Evolutionary conservation across 2,888 invertebrate genomes (phyloP).

Genomic region (Agrotis puta): DNA sequence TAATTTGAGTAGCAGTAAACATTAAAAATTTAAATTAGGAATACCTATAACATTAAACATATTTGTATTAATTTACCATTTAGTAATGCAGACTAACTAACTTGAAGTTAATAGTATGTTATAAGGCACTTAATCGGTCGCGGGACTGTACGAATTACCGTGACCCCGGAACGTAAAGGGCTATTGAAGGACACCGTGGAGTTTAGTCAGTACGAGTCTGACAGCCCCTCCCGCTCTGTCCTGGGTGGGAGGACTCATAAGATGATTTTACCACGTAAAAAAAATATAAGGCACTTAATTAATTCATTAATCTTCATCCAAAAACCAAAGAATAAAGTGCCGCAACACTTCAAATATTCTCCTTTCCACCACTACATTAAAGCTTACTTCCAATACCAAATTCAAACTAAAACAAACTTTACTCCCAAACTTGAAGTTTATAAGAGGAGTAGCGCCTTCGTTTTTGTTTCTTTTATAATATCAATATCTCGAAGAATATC

Average conservation of each 20-base stretch:
- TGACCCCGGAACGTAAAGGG: no score
- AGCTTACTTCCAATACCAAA: conserved; percentile 21
- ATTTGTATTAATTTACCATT: no score
- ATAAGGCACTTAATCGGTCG: background rate
- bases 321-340: background rate
- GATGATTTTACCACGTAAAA: no score
- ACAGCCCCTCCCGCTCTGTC: no score
- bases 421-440: conserved; percentile 19
- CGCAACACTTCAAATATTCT: conserved; percentile 12
- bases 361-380: background rate
- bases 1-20: background rate
- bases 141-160: no score
- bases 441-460: conserved; percentile 19
- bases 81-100: background rate
- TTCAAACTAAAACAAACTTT: conserved; percentile 34
- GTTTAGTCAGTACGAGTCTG: no score
- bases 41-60: background rate
- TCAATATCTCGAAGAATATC: conserved; percentile 60
- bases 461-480: conserved; percentile 58
- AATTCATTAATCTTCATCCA: background rate
- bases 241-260: no score
- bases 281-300: no score
- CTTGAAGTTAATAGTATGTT: background rate
- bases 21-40: no score
- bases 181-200: no score